A percentile compares a stretch with the other conserved stretches of the same genome.
phyloP scores from a whole-genome alignment of 2,797 vertebrate species.

The Enteromius thamalakanensis region DNA sequence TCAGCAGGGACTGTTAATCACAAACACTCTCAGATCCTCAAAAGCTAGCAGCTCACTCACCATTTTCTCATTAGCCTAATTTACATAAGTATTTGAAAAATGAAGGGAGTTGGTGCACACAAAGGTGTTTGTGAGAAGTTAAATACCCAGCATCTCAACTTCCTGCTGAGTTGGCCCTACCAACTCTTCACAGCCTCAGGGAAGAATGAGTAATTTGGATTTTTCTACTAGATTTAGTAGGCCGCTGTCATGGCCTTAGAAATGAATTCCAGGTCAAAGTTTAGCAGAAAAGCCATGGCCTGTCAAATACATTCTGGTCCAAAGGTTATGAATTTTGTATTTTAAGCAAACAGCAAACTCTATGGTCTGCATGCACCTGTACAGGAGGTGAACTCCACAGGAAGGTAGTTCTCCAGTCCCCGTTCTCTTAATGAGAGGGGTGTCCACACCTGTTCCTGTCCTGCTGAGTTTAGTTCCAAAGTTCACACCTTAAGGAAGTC shows the following conservation, averaged over 20 bases:
- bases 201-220: not conserved
- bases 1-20: not conserved
- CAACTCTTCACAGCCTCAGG: not conserved
- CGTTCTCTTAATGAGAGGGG: not conserved
- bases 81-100: constrained; percentile 15
- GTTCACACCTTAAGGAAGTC: not conserved
- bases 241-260: not conserved
- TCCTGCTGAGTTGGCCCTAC: constrained; percentile 1
- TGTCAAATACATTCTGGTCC: not conserved
- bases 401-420: not conserved
- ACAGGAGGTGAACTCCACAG: too few relatives aligned
- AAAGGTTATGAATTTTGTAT: not conserved
- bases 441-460: not conserved
- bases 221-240: not conserved
- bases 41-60: not conserved
- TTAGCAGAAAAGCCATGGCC: not conserved
- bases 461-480: not conserved
- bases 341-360: not conserved
- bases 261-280: not conserved
- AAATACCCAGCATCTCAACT: not conserved
- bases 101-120: not conserved
- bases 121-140: constrained; percentile 13
- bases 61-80: not conserved
- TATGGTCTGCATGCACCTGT: not conserved
- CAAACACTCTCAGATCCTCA: not conserved